Conservation (phyloP, 2,797 vertebrate genomes). For the Echeneis naucrates region DNA sequence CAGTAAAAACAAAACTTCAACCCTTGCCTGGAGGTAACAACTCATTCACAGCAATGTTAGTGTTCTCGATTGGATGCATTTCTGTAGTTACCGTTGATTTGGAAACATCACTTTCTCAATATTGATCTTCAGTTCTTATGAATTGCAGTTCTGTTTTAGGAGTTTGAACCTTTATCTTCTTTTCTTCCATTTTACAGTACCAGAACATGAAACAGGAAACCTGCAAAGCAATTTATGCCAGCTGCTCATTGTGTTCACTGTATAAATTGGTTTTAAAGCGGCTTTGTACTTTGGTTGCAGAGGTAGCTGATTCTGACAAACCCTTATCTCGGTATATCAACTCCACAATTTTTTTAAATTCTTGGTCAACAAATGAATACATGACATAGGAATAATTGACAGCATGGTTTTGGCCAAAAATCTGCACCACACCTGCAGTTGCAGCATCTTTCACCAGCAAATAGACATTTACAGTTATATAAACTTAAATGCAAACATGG, state of each 20-base stretch:
- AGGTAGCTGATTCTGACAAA: background rate
- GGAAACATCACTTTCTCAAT: background rate
- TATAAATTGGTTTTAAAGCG: too few species aligned
- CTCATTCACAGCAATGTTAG: background rate
- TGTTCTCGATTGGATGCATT: background rate
- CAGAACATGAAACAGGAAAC: background rate
- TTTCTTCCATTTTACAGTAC: background rate
- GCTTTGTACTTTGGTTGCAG: background rate
- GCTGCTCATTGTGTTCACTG: too few species aligned
- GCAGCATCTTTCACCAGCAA: too few species aligned
- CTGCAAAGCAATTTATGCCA: background rate
- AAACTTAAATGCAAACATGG: background rate
- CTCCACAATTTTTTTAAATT: background rate
- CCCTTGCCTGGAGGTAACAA: background rate
- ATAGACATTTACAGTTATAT: background rate
- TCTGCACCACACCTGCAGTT: background rate
- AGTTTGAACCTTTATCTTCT: background rate
- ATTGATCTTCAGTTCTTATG: constrained; percentile 4
- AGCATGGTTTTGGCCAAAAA: background rate
- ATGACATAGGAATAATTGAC: background rate
- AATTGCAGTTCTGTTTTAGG: background rate
- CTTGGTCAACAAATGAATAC: background rate
- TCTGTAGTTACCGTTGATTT: background rate
- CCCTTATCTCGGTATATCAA: background rate
- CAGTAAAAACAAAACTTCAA: background rate